These are phyloP conservation scores for Nomada hirtipes DNA, from an alignment of 2,888 invertebrate species.

Conservation along the genomic window DNA sequence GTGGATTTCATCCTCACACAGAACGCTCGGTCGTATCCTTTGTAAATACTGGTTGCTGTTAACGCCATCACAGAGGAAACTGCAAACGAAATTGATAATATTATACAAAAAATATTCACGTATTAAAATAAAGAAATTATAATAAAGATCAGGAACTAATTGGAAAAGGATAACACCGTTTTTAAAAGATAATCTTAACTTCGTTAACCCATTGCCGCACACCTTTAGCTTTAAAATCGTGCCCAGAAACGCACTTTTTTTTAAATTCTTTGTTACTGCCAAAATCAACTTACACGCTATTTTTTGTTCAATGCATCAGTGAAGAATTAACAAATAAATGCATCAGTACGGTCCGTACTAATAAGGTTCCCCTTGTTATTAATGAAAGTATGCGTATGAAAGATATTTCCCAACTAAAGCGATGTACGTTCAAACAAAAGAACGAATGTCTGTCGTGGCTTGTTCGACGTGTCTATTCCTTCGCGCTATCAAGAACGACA, in stretches of 20 bases:
- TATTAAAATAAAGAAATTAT: too few relatives aligned
- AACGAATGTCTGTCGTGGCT: background rate
- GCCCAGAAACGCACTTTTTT: too few relatives aligned
- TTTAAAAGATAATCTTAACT: background rate
- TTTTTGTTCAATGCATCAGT: too few relatives aligned
- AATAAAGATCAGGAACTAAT: too few relatives aligned
- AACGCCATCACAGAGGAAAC: constrained; percentile 94
- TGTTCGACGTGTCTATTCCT: background rate
- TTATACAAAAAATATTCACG: background rate
- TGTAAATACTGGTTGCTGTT: constrained; percentile 89
- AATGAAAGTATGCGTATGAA: background rate
- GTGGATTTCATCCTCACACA: constrained; percentile 99
- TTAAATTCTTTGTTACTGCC: too few relatives aligned
- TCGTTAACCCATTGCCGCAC: too few relatives aligned
- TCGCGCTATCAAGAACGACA: background rate
- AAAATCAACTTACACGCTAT: too few relatives aligned
- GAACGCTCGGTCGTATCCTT: constrained; percentile 96
- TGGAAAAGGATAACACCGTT: background rate
- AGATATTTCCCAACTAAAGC: background rate
- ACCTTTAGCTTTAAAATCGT: too few relatives aligned
- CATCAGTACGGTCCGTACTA: too few relatives aligned
- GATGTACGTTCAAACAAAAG: background rate
- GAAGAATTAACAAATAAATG: too few relatives aligned
- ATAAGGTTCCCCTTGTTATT: background rate
- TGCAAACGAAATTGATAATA: constrained; percentile 83